These are phyloP conservation scores for Strigamia maritima DNA, from an alignment of 2,888 invertebrate genomes.

Conservation along the genomic window DNA sequence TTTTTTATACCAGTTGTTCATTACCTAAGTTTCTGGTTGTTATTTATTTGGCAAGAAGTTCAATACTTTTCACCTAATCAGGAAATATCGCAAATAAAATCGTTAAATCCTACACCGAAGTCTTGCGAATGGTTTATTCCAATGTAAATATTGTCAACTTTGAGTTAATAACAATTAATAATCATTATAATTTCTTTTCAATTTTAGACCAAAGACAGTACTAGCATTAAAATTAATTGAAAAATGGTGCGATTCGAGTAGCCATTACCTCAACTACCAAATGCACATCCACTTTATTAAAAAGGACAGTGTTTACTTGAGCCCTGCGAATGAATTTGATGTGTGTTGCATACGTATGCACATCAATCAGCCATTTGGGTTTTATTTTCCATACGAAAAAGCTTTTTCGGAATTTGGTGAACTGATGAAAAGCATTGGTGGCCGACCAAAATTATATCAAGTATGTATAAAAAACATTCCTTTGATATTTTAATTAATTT, in stretches of 20 bases:
- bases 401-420: slow-evolving; percentile 35
- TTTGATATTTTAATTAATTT: not conserved
- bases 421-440: not conserved
- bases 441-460: not conserved
- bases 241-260: not conserved
- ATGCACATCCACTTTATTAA: not conserved
- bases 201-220: not conserved
- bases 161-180: not conserved
- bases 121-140: not conserved
- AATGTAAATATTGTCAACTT: not conserved
- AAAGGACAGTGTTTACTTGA: slow-evolving; percentile 11
- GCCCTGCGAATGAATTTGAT: slow-evolving; percentile 14
- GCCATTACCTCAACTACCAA: slow-evolving; percentile 15
- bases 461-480: not conserved
- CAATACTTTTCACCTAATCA: not conserved
- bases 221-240: not conserved
- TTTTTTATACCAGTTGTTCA: not conserved
- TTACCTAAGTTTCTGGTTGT: not conserved
- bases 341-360: not conserved
- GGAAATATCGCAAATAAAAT: not conserved
- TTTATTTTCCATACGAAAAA: slow-evolving; percentile 38
- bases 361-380: not conserved
- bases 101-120: not conserved
- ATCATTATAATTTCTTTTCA: not conserved
- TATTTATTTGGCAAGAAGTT: slow-evolving; percentile 20